These are phyloP conservation scores for Hormaphis cornu DNA, from an alignment of 1,140 invertebrate genomes.

Conservation along the genomic window DNA sequence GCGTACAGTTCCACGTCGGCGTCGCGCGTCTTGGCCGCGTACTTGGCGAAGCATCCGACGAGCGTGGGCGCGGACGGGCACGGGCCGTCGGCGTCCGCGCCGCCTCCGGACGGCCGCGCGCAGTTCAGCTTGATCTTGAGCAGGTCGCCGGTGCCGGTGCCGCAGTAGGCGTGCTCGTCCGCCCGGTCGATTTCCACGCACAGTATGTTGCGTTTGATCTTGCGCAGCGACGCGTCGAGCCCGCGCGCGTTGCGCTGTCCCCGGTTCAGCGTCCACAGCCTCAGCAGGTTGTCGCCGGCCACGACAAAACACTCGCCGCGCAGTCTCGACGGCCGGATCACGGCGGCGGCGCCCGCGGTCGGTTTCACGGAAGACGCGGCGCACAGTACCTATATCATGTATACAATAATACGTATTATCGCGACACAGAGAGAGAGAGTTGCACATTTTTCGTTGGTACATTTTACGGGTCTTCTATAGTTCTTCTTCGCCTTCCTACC, in stretches of 20 bases:
- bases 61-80: slow-evolving; percentile 53
- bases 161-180: slow-evolving; percentile 62
- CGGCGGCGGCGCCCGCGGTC: slow-evolving; percentile 55
- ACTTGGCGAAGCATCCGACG: slow-evolving; percentile 59
- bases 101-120: slow-evolving; percentile 35
- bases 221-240: slow-evolving; percentile 60
- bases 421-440: no score
- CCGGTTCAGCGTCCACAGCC: slow-evolving; percentile 66
- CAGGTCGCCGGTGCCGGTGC: no score
- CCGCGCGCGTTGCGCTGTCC: slow-evolving; percentile 57
- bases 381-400: slow-evolving; percentile 53
- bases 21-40: slow-evolving; percentile 36
- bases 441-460: no score
- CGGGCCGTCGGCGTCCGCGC: slow-evolving; percentile 46
- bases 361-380: slow-evolving; percentile 52
- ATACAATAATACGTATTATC: no score
- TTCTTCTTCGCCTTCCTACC: no score
- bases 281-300: slow-evolving; percentile 60
- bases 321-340: slow-evolving; percentile 48
- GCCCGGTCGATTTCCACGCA: slow-evolving; percentile 51
- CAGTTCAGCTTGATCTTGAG: no score
- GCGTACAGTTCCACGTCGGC: slow-evolving; percentile 45
- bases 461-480: no score
- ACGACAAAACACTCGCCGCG: slow-evolving; percentile 55
- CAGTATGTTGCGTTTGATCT: slow-evolving; percentile 55